phyloP scores from a whole-genome alignment of 2,113 vertebrate species.

The Ciconia boyciana region DNA sequence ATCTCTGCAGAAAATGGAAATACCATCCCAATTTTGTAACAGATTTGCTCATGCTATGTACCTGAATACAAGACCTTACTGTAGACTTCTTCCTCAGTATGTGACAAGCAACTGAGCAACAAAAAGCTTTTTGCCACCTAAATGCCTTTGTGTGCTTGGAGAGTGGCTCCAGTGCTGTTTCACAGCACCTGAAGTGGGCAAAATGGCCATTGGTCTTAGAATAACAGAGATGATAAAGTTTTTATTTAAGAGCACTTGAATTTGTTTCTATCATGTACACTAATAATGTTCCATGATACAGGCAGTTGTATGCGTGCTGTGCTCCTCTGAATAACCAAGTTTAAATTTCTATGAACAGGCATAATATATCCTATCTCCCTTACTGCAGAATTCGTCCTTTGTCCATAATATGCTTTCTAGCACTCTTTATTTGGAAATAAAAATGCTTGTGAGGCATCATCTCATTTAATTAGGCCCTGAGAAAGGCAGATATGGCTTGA shows the following conservation, averaged over 20 bases:
- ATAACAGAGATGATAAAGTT: neutral
- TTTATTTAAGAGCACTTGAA: neutral
- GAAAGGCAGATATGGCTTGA: slow-evolving; percentile 3
- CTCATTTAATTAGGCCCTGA: slow-evolving; percentile 23
- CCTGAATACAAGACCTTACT: neutral
- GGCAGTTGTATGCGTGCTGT: neutral
- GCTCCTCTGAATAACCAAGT: neutral
- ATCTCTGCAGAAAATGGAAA: neutral
- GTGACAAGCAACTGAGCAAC: neutral
- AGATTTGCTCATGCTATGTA: neutral
- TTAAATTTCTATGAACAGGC: neutral
- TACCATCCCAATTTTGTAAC: neutral
- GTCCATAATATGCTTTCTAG: slow-evolving; percentile 1
- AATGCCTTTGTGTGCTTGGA: neutral
- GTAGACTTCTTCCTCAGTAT: neutral
- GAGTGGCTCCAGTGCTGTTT: neutral
- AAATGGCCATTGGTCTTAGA: neutral
- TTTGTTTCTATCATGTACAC: neutral
- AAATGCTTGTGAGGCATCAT: slow-evolving; percentile 9
- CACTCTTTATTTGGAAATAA: slow-evolving; percentile 46
- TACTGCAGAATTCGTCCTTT: neutral
- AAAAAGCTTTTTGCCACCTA: neutral
- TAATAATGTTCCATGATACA: neutral
- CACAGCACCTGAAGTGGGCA: neutral
- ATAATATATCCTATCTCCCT: neutral